Evolutionary conservation across 2,888 invertebrate genomes (phyloP), one percentile per base, ranked within the genome.

Genomic region (Phengaris alcon): DNA sequence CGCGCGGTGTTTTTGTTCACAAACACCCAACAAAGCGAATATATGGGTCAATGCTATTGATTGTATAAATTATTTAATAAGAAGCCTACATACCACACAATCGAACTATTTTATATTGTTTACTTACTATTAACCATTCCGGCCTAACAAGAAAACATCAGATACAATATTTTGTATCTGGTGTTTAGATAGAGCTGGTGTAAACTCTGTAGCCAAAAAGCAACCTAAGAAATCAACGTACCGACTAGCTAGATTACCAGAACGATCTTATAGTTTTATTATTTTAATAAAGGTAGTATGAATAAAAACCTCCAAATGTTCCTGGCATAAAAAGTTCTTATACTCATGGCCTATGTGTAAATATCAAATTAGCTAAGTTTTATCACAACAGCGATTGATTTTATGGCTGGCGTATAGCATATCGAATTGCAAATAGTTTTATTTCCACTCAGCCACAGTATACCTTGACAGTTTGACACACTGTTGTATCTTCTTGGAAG

Each of bases 1-100:
- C 15, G 59, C 10, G 15, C 51, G 51, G 15, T 68, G 68, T 68
- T 68, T 46, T 48, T 46, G 15, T 69, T 10, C n/a, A 35, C 35
- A 48, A 69, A 48, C 69, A 69, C 69, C 51, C 12, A 51, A 70
- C 70, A 70, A 70, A 70, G 70, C 13, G 15, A 10, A 22, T 52
- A 51, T 51, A 51, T 59, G 59, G 70, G 70, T 70, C 70, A 70
- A 51, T 51, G 70, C 70, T 70, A 52, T 70, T 35, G 70, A 52
- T 70, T 70, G 70, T 70, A 70, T 70, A 22, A 51, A 70, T 52
- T 52, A n/a, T 70, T 70, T 52, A 70, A 70, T 70, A 52, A 35
- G 70, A 52, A 22, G 48, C 44, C 69, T 69, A 69, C 69, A 69
- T 15, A 15, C 22, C 22, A 10, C 10, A 59, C 59, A 22, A 59